Base-by-base conservation (phyloP, 2,888 invertebrate species). In the Sinodicranocentrus sp. region DNA sequence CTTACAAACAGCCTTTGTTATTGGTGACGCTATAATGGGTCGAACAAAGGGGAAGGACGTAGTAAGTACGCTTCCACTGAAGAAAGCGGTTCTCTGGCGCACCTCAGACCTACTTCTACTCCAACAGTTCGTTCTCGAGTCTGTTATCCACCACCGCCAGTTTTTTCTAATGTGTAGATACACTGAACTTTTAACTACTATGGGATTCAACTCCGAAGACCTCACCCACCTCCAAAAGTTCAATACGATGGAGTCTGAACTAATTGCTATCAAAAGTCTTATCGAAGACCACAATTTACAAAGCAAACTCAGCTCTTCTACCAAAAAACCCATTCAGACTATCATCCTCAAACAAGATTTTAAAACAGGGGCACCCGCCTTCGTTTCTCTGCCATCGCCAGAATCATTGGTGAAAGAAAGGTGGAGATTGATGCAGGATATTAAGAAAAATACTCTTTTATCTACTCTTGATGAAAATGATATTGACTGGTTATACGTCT, bases 401-500 rank as follows among this genome's bases (percentile, higher is more conserved):
- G 63, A 70, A 23, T 17, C 17, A 10, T 67, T 78, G 17, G 61
- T 78, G n/a, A 39, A 10, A 10, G 70, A 78, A 3, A 78, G 63
- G n/a, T 78, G 78, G 78, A 52, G 44, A n/a, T 17, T 43, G 1
- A 19, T 78, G 15, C 21, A 8, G 0, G 52, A 78, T 19, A 70
- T 78, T 17, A 26, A 28, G 17, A 57, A 43, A 17, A 21, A 25
- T 25, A 78, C 78, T 15, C 23, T 71, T 0, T 6, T 78, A 17
- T 28, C 61, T 0, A 52, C n/a, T 8, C 33, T 78, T 17, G 17
- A 28, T 8, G 70, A 78, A 2, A 39, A 76, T 13, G 78, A 78
- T n/a, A 78, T 78, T 23, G 44, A 68, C 17, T 78, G 78, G 78
- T 43, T 78, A 3, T 63, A n/a, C 61, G 78, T 78, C 10, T 2